Percentiles rank a stretch among this genome's conserved stretches.
Conservation (phyloP, 2,113 vertebrate species). For the Arvicanthis niloticus region DNA sequence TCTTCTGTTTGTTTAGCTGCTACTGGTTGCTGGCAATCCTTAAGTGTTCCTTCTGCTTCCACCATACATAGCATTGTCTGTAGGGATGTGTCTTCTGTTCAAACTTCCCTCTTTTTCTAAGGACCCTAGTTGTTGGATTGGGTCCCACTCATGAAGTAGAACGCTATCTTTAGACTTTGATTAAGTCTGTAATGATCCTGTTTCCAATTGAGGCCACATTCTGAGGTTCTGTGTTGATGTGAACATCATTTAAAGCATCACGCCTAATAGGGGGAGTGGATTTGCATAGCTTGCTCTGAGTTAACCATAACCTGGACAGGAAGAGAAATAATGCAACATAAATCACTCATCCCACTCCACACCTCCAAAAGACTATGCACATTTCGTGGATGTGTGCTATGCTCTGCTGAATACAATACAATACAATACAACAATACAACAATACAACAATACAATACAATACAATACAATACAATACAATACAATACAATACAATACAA, state of each 20-base stretch:
- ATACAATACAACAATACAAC: too few species aligned
- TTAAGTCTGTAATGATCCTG: not conserved
- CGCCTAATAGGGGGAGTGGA: not conserved
- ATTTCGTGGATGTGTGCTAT: not conserved
- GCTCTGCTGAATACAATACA: not conserved
- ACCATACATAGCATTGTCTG: not conserved
- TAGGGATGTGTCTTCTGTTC: not conserved
- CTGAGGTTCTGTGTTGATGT: not conserved
- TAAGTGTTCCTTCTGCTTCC: not conserved
- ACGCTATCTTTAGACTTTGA: slow-evolving; percentile 38
- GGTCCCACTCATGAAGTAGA: not conserved
- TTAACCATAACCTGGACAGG: not conserved
- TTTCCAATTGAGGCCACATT: slow-evolving; percentile 46
- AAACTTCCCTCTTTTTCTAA: not conserved
- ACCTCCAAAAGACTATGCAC: not conserved
- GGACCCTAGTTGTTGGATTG: not conserved
- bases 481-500: not conserved
- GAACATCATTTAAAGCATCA: not conserved
- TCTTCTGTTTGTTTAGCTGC: not conserved
- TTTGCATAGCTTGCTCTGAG: slow-evolving; percentile 13
- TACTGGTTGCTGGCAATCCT: not conserved
- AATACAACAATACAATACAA: too few species aligned
- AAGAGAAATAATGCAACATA: not conserved
- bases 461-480: too few species aligned
- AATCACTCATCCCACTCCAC: not conserved